These are phyloP conservation scores for Paramormyrops kingsleyae DNA, from an alignment of 2,113 vertebrate species.

Conservation along the genomic window DNA sequence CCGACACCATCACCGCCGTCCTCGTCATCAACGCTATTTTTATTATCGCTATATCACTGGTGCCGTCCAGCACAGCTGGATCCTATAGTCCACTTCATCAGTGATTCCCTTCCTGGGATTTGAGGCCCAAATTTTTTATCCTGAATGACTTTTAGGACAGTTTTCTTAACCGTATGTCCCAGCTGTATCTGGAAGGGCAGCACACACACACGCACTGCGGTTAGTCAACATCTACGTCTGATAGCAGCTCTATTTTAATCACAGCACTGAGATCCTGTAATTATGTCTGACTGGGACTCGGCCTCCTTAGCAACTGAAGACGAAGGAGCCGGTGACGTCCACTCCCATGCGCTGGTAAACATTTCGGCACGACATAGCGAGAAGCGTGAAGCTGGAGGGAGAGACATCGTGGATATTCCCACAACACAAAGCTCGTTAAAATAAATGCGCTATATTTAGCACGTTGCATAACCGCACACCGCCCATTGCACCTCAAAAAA, in stretches of 20 bases:
- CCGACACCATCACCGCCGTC: not conserved
- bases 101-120: not conserved
- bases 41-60: not conserved
- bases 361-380: not conserved
- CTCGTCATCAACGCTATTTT: not conserved
- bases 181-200: not conserved
- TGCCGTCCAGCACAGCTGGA: not conserved
- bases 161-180: not conserved
- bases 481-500: not conserved
- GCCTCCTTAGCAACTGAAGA: conserved; percentile 9
- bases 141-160: not conserved
- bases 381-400: not conserved
- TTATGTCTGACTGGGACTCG: conserved; percentile 11
- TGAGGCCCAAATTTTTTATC: not conserved
- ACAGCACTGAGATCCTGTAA: conserved; percentile 5
- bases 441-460: not conserved
- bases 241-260: conserved; percentile 11
- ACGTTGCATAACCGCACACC: not conserved
- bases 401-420: not conserved
- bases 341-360: not conserved
- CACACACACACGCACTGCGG: not conserved
- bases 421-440: not conserved
- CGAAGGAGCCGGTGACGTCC: not conserved
- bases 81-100: not conserved
- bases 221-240: not conserved